Conservation (phyloP, 2,797 vertebrate genomes). For the Sebastes nivosus region DNA sequence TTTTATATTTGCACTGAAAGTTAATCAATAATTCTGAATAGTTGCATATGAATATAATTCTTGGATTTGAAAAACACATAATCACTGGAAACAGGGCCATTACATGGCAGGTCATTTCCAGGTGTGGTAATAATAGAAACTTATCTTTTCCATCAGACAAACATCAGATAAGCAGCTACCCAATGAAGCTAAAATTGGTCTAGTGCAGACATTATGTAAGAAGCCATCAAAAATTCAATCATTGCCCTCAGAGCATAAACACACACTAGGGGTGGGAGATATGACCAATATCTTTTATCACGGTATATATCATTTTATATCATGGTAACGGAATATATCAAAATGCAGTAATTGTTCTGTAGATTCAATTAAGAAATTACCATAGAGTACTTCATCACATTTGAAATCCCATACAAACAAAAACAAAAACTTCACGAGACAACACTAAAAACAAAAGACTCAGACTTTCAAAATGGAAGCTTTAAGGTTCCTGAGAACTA, state of each 20-base stretch:
- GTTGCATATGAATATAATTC: not conserved
- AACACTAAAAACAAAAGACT: no score
- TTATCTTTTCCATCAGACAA: not conserved
- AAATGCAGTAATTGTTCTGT: no score
- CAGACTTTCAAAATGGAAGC: no score
- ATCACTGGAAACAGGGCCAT: not conserved
- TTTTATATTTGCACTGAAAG: not conserved
- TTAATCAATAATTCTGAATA: not conserved
- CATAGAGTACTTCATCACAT: no score
- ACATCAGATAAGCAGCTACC: not conserved
- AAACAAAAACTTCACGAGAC: no score
- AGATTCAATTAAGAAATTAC: no score
- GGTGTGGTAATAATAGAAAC: not conserved
- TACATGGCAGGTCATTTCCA: not conserved
- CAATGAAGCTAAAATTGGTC: not conserved
- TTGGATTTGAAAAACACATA: not conserved
- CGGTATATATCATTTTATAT: no score
- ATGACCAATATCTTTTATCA: no score
- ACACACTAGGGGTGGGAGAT: not conserved
- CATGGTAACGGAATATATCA: fast-evolving
- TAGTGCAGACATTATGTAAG: not conserved
- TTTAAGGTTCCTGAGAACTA: no score
- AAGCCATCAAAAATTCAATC: not conserved
- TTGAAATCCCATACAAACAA: no score
- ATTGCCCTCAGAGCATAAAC: not conserved